Conservation (phyloP, 2,797 vertebrate genomes). For the Ateles fusciceps region DNA sequence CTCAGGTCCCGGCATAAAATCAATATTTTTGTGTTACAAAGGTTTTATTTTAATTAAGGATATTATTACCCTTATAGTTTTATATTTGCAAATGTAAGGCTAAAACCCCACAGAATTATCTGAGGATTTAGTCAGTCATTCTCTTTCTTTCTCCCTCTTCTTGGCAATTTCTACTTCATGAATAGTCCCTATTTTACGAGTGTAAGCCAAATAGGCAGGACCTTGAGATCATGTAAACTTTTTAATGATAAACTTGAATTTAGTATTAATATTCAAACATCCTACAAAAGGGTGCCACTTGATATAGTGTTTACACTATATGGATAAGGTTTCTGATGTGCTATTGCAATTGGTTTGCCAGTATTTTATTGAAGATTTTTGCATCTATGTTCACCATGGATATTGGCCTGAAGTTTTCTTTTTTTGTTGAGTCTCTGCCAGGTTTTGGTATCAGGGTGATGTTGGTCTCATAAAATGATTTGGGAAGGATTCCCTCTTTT, state of each 20-base stretch:
- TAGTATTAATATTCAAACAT: conserved; percentile 29
- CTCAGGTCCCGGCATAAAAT: not conserved
- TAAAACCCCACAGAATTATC: not conserved
- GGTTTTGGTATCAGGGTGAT: no score
- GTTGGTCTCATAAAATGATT: no score
- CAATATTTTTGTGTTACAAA: not conserved
- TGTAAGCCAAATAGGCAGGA: not conserved
- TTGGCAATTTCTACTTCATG: not conserved
- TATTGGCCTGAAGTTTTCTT: no score
- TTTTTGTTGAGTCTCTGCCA: no score
- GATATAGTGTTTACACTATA: not conserved
- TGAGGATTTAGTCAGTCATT: not conserved
- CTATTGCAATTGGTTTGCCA: no score
- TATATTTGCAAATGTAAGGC: no score
- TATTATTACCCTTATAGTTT: not conserved
- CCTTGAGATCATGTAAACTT: not conserved
- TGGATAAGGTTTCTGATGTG: no score
- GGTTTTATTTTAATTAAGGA: not conserved
- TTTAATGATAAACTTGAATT: not conserved
- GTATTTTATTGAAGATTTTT: no score
- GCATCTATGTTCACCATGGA: no score
- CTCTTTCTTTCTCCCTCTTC: not conserved
- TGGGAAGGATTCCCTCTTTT: no score
- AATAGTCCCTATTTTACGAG: not conserved
- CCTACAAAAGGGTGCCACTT: not conserved